Evolutionary conservation across 2,113 vertebrate genomes (phyloP), one percentile per base, ranked within the genome.

Genomic region (Antennarius striatus): DNA sequence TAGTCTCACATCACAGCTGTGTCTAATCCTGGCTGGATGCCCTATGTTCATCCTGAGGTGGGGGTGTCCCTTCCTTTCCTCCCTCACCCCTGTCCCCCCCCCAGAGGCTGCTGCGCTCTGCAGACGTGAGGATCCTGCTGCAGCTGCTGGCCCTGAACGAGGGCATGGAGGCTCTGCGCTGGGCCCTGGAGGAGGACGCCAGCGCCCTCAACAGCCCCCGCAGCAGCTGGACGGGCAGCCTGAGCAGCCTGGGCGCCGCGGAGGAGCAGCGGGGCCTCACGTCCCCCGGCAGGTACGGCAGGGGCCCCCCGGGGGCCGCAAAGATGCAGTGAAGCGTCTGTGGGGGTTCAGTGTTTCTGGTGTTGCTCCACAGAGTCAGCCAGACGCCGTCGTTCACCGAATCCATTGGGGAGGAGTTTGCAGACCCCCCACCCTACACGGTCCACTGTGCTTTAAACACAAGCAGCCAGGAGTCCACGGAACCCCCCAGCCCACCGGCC

Each of bases 201-300:
- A 36, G 32, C 32, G 79, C 88, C 0, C 70, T 88, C 51, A 88
- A 88, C 83, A 96, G 95, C 71, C 91, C 52, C 12, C 90, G 93
- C 88, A 95, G 95, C 91, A 96, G 95, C 85, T 88, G 94, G 68
- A 91, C 94, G 61, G 94, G 94, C 83, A 96, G 96, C 85, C 93
- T 95, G 67, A 96, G 94, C 82, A 97, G 95, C 89, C 87, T 95
- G 84, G 91, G 56, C 66, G 93, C 82, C 1, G n/a, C 64, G 12
- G 85, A 87, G 13, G 83, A 81, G 14, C 72, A 36, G 47, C 0
- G 77, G 68, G 13, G 5, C 51, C 29, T 72, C 52, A 0, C 39
- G 63, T 76, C 69, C 59, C 56, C 81, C 29, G 57, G 56, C 80
- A 87, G 85, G 84, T 91, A 74, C 11, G 14, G 22, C 6, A 16